Conservation (phyloP, 2,797 vertebrate genomes). For the Antrozous pallidus region DNA sequence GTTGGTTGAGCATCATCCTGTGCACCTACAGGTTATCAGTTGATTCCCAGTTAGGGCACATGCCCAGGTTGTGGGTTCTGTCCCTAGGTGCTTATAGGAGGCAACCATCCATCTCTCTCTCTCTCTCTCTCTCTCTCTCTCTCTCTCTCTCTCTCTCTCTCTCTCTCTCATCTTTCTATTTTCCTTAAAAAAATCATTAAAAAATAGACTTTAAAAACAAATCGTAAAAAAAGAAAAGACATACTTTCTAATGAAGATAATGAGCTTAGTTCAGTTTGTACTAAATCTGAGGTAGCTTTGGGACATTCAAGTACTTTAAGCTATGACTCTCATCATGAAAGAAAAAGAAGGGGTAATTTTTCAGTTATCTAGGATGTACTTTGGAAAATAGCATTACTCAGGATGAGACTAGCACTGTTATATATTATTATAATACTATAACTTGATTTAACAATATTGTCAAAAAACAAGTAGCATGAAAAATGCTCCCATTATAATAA, state of each 20-base stretch:
- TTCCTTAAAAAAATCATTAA: not conserved
- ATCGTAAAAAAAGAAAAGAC: not conserved
- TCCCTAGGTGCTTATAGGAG: not conserved
- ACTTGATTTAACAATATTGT: not conserved
- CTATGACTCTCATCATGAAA: not conserved
- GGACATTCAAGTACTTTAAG: not conserved
- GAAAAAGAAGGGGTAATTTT: not conserved
- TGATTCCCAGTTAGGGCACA: not conserved
- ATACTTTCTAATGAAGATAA: not conserved
- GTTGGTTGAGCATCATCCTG: too few relatives aligned
- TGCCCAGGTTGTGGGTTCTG: not conserved
- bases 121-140: too few relatives aligned
- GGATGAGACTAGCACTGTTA: not conserved
- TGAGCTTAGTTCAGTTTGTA: not conserved
- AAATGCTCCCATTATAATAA: not conserved
- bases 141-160: too few relatives aligned
- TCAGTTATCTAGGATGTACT: not conserved
- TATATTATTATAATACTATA: not conserved
- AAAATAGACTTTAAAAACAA: not conserved
- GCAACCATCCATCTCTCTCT: not conserved
- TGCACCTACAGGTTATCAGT: too few relatives aligned
- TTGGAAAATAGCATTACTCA: not conserved
- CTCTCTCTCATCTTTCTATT: too few relatives aligned
- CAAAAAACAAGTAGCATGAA: not conserved
- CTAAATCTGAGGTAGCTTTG: not conserved